Evolutionary conservation across 53 echinoderm and acorn worm genomes (phyloP), one percentile per base, ranked within the genome.

Genomic region (Paelopatides confundens): DNA sequence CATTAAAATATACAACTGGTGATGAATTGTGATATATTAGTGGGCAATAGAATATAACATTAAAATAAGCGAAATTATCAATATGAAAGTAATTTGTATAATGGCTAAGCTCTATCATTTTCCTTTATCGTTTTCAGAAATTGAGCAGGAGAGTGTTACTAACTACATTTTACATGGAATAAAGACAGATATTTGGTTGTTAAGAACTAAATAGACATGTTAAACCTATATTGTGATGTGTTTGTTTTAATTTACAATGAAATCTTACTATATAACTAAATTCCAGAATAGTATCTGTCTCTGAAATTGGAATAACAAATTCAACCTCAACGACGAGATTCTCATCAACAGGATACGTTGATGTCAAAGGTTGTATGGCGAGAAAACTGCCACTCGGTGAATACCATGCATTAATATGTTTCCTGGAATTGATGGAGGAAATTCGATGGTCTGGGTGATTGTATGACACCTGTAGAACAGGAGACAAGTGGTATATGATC

Each of bases 371-470:
- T 35, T n/a, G 34, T 8, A 90, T 40, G 4, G 62, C 36, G 37
- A 93, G 63, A 31, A 93, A 93, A 35, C 83, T 90, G 24, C 87
- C 87, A 68, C 93, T 93, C 3, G 87, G 93, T 12, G 93, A 93
- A 32, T 83, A 93, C 87, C 87, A 93, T 2, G 90, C 86, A 65
- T 17, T 23, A 31, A 84, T 35, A 37, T 14, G 23, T 38, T 84
- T 65, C 21, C 46, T 74, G 6, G 74, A n/a, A 13, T 24, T 2
- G 39, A 74, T 43, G 3, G 26, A 9, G 0, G 40, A 28, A 39
- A 40, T 39, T 24, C 14, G 10, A 38, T 1, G 2, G 1, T 35
- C 74, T 6, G 43, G 13, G 28, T 74, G 46, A 40, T 21, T 40
- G 21, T 71, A 71, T 38, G 71, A n/a, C 9, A 71, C 46, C 71